These are phyloP conservation scores for Thalpophila matura DNA, from an alignment of 2,888 invertebrate species.

Conservation along the genomic window DNA sequence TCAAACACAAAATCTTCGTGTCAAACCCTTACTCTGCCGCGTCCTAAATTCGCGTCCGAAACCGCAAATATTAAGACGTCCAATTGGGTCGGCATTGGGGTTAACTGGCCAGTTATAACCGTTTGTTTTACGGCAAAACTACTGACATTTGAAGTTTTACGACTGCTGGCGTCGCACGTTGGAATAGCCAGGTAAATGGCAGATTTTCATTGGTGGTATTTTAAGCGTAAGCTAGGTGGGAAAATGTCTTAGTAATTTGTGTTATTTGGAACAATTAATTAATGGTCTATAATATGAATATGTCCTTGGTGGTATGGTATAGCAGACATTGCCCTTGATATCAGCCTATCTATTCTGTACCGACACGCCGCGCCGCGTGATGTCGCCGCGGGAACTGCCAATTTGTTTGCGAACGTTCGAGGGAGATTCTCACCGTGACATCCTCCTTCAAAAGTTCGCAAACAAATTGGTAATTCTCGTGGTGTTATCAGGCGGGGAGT, in stretches of 20 bases:
- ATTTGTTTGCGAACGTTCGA: too few relatives aligned
- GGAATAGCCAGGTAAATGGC: conserved; percentile 26
- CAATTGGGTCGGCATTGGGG: conserved; percentile 52
- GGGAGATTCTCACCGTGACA: too few relatives aligned
- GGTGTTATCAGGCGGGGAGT: too few relatives aligned
- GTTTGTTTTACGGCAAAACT: conserved; percentile 53
- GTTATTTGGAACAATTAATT: background rate
- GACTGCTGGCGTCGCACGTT: conserved; percentile 22
- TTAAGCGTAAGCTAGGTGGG: background rate
- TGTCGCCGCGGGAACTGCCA: too few relatives aligned
- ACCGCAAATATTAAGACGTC: conserved; percentile 48
- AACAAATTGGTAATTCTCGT: too few relatives aligned
- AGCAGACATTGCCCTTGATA: too few relatives aligned
- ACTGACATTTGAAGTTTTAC: conserved; percentile 60
- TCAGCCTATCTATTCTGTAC: too few relatives aligned
- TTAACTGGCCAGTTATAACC: conserved; percentile 49
- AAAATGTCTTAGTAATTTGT: conserved; percentile 4
- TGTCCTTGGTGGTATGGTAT: too few relatives aligned
- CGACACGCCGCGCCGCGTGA: too few relatives aligned
- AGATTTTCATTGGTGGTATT: conserved; percentile 16
- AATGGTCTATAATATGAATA: background rate
- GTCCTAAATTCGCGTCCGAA: conserved; percentile 34
- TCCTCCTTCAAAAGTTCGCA: too few relatives aligned
- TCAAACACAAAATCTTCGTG: background rate
- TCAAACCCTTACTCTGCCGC: conserved; percentile 21